Evolutionary conservation across 53 echinoderm and acorn worm species (phyloP).

Genomic region (Hippasteria phrygiana): DNA sequence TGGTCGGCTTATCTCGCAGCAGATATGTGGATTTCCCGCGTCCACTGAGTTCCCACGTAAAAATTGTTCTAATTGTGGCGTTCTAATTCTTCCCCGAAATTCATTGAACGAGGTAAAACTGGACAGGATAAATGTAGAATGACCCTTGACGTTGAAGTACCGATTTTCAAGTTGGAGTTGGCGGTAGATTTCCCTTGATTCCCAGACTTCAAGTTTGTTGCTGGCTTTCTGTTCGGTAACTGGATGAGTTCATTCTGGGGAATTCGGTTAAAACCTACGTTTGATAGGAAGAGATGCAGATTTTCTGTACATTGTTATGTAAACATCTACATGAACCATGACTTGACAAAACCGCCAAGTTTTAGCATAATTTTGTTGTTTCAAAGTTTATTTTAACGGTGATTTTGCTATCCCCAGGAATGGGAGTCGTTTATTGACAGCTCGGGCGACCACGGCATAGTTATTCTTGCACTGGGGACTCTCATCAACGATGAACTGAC

Average conservation of each 20-base stretch:
- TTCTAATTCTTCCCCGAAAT: too few species aligned
- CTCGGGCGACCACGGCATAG: slow-evolving; percentile 51
- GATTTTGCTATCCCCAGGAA: slow-evolving; percentile 19
- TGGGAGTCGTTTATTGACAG: slow-evolving; percentile 52
- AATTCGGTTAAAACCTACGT: too few species aligned
- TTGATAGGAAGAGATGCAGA: too few species aligned
- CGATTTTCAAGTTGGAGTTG: too few species aligned
- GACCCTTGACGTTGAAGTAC: too few species aligned
- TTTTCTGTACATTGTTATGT: too few species aligned
- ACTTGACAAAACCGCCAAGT: neutral
- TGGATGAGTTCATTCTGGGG: too few species aligned
- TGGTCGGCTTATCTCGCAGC: neutral
- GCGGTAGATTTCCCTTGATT: too few species aligned
- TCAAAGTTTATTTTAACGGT: neutral
- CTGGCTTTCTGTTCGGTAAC: neutral
- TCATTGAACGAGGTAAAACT: too few species aligned
- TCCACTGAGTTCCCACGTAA: neutral
- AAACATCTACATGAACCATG: too few species aligned
- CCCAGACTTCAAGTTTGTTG: slow-evolving; percentile 2
- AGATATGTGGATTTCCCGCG: slow-evolving; percentile 19
- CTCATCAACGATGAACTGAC: slow-evolving; percentile 32
- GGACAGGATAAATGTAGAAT: too few species aligned
- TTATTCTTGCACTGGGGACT: slow-evolving; percentile 54
- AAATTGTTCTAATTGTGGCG: too few species aligned
- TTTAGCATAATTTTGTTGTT: neutral